Evolutionary conservation across 2,888 invertebrate genomes (phyloP), one percentile per base, ranked within the genome.

Genomic region (Formica aserva): DNA sequence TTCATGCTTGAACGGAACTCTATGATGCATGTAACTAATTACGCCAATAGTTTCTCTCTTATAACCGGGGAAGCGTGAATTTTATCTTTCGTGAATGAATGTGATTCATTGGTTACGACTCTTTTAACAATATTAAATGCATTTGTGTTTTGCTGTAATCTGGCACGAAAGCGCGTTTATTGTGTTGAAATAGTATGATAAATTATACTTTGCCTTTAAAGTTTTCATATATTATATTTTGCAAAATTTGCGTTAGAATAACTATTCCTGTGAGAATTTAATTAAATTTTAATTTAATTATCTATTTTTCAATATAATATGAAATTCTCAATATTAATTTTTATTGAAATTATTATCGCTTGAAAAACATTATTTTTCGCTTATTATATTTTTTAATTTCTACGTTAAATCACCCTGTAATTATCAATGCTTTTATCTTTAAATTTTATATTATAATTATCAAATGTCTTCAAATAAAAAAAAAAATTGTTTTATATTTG

Each of bases 21-120:
- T 71, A 63, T 69, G 48, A 82, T 81, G 77, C 82, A 76, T 60
- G 26, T 69, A 65, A 76, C 76, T 88, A 88, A 89, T 89, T 85
- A 85, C 67, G 65, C 78, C 71, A 81, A 65, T 83, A 74, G 85
- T 87, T 89, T 62, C 15, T 32, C 82, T 67, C 67, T 88, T 66
- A 45, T 45, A 38, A 38, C 13, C 69, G 41, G 71, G 63, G 48
- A 38, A 57, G 62, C 55, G n/a, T 52, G 74, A 65, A 81, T 65
- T 55, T 69, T 66, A 66, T 45, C 74, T 88, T 84, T 84, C 57
- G 35, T 75, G 48, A 85, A 66, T 65, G 60, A 62, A 74, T 60
- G 60, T 67, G 62, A 78, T 22, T 67, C 57, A 78, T 65, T 75
- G 74, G 32, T 45, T 11, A 35, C 52, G 41, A 41, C n/a, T 55